Percentiles rank a stretch among this genome's conserved stretches.
These are phyloP conservation scores for Chaenogobius annularis DNA, from an alignment of 2,113 vertebrate genomes.

Conservation along the genomic window DNA sequence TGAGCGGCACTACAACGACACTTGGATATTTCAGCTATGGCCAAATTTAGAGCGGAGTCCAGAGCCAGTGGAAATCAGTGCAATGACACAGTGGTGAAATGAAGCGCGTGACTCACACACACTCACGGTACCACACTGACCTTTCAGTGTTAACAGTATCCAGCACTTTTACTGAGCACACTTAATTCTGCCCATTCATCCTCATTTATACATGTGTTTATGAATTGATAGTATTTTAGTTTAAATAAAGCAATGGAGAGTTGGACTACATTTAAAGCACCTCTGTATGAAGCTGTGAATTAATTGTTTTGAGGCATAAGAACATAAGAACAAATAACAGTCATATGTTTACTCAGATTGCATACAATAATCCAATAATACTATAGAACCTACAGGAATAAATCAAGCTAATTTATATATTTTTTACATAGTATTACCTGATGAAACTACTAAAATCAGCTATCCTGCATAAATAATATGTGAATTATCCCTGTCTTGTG, in stretches of 20 bases:
- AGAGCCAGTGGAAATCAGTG: constrained; percentile 6
- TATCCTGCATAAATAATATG: too few relatives aligned
- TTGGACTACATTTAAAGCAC: background rate
- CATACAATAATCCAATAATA: too few relatives aligned
- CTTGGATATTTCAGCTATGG: background rate
- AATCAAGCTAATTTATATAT: too few relatives aligned
- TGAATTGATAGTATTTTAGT: background rate
- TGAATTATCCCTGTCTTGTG: too few relatives aligned
- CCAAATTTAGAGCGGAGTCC: background rate
- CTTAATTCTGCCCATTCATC: constrained; percentile 7
- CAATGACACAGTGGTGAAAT: constrained; percentile 6
- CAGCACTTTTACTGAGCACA: constrained; percentile 15
- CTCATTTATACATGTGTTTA: background rate
- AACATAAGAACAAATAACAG: too few relatives aligned
- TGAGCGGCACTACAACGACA: background rate
- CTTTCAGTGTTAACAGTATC: constrained; percentile 37
- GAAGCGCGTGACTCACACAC: constrained; percentile 36
- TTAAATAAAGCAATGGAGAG: background rate
- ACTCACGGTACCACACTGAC: constrained; percentile 30
- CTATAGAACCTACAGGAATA: too few relatives aligned
- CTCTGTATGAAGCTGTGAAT: too few relatives aligned
- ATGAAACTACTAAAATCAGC: too few relatives aligned
- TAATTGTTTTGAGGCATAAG: too few relatives aligned
- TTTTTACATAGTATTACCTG: too few relatives aligned
- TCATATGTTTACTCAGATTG: too few relatives aligned